Evolutionary conservation across 1,140 invertebrate genomes (phyloP), one percentile per base, ranked within the genome.

Genomic region (Bursaphelenchus mucronatus): DNA sequence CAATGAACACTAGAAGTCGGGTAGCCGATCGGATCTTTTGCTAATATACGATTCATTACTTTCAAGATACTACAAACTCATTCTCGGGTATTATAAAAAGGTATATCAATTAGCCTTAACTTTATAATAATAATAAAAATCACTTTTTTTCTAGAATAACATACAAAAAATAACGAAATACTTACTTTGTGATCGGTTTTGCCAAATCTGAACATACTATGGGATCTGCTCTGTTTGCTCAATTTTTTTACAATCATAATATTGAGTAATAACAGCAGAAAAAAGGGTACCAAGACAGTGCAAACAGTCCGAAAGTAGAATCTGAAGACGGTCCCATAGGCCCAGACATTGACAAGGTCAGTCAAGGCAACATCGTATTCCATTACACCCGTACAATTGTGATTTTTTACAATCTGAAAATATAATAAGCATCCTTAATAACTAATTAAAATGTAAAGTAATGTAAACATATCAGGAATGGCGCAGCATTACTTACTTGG

Each of bases 211-310:
- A 74, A 74, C 73, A 74, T 74, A 40, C 58, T 66, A 13, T 73
- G 73, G 13, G 73, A 75, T 5, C 72, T 51, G 44, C 76, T 73
- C 50, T 74, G 72, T 39, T 62, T 67, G 6, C 72, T 46, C 11
- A 74, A 50, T 6, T 44, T 72, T n/a, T 58, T 50, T 19, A 74
- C 73, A 30, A 74, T 76, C 11, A 61, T 45, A n/a, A 58, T 54
- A 61, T 74, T 74, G 40, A 74, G 56, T 49, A 76, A 74, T 13
- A 58, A 70, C 17, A 74, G 70, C 47, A 74, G 54, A 56, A 71
- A 72, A 57, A 74, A 74, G 3, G 72, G 72, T 17, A 74, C 61
- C 54, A 74, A 74, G 9, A 74, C 72, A 19, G 72, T 74, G 21
- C 57, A 43, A 46, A 76, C 63, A 41, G 61, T 74, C 56, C 71